Conservation (phyloP, 2,888 invertebrate species). For the Agrochola litura region DNA sequence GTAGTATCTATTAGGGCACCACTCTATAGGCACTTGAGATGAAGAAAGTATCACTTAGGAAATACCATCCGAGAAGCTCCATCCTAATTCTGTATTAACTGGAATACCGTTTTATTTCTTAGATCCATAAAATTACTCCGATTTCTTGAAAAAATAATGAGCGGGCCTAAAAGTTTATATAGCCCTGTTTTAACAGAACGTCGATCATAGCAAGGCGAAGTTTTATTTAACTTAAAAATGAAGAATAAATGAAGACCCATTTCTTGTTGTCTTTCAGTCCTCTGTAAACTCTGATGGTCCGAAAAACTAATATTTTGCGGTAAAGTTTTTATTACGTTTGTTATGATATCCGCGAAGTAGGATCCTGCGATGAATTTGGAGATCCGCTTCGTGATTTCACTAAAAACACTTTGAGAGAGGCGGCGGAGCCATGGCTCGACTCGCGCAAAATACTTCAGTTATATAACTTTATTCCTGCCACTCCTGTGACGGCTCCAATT, state of each 20-base stretch:
- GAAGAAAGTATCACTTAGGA: constrained; percentile 64
- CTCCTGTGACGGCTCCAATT: constrained; percentile 65
- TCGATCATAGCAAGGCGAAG: constrained; percentile 67
- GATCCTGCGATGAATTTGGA: constrained; percentile 71
- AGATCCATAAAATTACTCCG: constrained; percentile 37
- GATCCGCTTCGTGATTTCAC: constrained; percentile 72
- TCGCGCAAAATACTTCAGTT: constrained; percentile 64
- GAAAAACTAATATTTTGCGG: constrained; percentile 79
- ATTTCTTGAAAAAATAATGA: constrained; percentile 55
- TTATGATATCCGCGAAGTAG: constrained; percentile 76
- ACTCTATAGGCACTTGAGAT: constrained; percentile 64
- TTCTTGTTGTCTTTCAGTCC: constrained; percentile 76
- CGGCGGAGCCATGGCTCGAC: constrained; percentile 21
- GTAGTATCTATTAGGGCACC: constrained; percentile 68
- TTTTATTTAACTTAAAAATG: constrained; percentile 73
- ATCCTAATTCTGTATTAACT: constrained; percentile 53
- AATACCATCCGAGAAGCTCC: constrained; percentile 50
- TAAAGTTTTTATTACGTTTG: constrained; percentile 80
- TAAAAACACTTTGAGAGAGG: constrained; percentile 71
- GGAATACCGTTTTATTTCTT: constrained; percentile 38
- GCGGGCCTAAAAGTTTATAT: constrained; percentile 46
- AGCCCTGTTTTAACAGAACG: constrained; percentile 59
- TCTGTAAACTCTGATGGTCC: constrained; percentile 73
- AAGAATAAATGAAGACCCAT: constrained; percentile 71
- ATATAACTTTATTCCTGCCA: constrained; percentile 67